Percentiles rank a stretch among this genome's conserved stretches.
Evolutionary conservation across 2,113 vertebrate species (phyloP).

Genomic region (Poecile atricapillus): DNA sequence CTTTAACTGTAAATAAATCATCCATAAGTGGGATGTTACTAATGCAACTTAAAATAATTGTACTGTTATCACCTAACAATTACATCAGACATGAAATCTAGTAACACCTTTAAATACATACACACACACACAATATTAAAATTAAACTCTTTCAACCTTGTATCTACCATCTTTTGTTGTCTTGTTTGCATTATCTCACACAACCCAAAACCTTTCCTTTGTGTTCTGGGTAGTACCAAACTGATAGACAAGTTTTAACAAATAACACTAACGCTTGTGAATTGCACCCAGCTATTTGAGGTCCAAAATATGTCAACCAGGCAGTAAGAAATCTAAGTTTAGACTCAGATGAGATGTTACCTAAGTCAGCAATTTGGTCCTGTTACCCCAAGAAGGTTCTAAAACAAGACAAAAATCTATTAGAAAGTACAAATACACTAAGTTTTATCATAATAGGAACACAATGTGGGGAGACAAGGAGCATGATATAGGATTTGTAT

Average conservation of each 20-base stretch:
- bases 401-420: neutral
- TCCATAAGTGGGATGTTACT: neutral
- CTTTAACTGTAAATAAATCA: neutral
- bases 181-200: neutral
- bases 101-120: neutral
- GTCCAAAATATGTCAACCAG: neutral
- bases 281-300: neutral
- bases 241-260: neutral
- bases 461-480: neutral
- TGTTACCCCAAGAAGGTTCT: neutral
- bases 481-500: neutral
- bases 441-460: neutral
- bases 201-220: neutral
- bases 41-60: neutral
- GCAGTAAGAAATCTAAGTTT: neutral
- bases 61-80: neutral
- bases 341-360: neutral
- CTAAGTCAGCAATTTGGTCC: neutral
- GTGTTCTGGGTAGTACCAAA: neutral
- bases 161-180: neutral
- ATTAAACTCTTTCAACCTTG: neutral
- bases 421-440: neutral
- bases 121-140: neutral
- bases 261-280: neutral
- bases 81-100: neutral